phyloP scores from a whole-genome alignment of 2,797 vertebrate genomes.

The Rhynchonycteris naso region DNA sequence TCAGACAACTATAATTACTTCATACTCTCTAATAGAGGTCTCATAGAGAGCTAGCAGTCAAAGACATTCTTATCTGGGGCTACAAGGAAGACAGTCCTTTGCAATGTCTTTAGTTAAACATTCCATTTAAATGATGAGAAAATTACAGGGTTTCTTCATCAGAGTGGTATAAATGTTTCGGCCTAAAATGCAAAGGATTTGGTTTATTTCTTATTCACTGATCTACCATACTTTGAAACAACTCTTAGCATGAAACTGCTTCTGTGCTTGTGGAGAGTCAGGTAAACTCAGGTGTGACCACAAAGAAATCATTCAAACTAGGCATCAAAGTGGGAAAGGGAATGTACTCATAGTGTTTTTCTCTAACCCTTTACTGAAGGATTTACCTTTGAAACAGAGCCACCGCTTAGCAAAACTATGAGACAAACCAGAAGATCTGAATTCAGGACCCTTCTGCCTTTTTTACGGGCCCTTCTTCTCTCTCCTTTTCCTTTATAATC shows the following conservation, averaged over 20 bases:
- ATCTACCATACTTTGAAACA: constrained; percentile 34
- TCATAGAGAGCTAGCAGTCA: constrained; percentile 61
- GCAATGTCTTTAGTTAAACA: constrained; percentile 53
- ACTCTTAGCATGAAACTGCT: constrained; percentile 11
- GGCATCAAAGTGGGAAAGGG: background rate
- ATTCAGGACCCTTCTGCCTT: background rate
- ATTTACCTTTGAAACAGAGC: background rate
- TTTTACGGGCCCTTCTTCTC: background rate
- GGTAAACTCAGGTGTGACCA: constrained; percentile 48
- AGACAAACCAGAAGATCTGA: background rate
- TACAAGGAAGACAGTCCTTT: constrained; percentile 62
- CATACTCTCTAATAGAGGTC: constrained; percentile 59
- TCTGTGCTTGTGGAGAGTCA: constrained; percentile 1
- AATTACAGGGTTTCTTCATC: constrained; percentile 69
- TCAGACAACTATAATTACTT: constrained; percentile 72
- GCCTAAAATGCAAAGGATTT: constrained; percentile 68
- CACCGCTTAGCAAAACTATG: background rate
- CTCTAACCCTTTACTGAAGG: background rate
- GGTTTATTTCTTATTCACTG: constrained; percentile 66
- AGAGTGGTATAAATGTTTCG: constrained; percentile 63
- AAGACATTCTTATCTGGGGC: constrained; percentile 66
- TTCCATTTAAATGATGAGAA: constrained; percentile 77
- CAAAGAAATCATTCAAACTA: constrained; percentile 26
- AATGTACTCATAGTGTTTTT: background rate
- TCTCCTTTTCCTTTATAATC: background rate